phyloP scores from a whole-genome alignment of 2,888 invertebrate species.

The Nyleta sp. region DNA sequence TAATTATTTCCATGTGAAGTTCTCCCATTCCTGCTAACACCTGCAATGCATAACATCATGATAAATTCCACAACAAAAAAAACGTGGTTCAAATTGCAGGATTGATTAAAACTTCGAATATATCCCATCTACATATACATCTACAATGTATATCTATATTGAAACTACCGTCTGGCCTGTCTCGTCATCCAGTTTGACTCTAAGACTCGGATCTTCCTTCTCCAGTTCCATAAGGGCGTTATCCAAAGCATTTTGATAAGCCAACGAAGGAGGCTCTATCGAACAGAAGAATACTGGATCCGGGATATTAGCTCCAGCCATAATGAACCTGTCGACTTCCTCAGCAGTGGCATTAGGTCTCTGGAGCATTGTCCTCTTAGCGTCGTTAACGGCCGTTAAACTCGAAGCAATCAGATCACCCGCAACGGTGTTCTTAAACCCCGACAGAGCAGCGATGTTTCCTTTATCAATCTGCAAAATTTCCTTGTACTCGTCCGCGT shows the following conservation, averaged over 20 bases:
- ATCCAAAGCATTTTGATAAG: slow-evolving; percentile 90
- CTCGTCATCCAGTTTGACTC: slow-evolving; percentile 81
- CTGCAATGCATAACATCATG: no score
- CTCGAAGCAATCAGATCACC: slow-evolving; percentile 90
- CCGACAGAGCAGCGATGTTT: slow-evolving; percentile 95
- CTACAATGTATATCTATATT: no score
- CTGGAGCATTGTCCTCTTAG: slow-evolving; percentile 83
- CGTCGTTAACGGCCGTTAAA: slow-evolving; percentile 84
- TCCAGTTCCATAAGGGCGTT: slow-evolving; percentile 90
- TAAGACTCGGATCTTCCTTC: slow-evolving; percentile 93
- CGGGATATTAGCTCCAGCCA: slow-evolving; percentile 88
- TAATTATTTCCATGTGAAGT: slow-evolving; percentile 96
- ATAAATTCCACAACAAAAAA: no score
- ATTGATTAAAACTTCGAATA: no score
- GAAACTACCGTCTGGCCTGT: slow-evolving; percentile 89
- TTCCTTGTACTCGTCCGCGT: slow-evolving; percentile 95
- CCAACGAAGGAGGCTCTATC: slow-evolving; percentile 94
- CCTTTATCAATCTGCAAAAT: slow-evolving; percentile 87
- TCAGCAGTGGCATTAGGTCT: slow-evolving; percentile 68
- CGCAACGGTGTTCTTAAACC: slow-evolving; percentile 90
- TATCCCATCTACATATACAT: no score
- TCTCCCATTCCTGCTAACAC: slow-evolving; percentile 96
- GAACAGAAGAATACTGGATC: slow-evolving; percentile 99
- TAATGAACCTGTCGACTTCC: slow-evolving; percentile 80
- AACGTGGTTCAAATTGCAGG: no score